Evolutionary conservation across 2,113 vertebrate species (phyloP), one percentile per base, ranked within the genome.

Genomic region (Vulpes ferrilata): DNA sequence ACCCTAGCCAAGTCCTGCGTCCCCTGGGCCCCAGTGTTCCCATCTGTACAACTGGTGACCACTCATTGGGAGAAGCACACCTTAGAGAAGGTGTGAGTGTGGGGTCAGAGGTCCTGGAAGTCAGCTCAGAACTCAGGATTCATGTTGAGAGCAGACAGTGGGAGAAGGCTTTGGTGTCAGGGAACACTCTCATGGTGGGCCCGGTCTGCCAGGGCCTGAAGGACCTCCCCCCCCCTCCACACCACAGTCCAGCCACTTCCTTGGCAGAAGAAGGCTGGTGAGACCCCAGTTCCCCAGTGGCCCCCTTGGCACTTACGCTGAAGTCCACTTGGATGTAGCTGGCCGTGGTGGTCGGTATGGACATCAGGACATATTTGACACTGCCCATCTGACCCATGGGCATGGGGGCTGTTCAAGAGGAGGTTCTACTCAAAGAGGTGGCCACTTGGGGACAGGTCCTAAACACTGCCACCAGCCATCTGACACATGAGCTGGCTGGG

Each of bases 241-340:
- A 43, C 7, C 32, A 35, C n/a, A 53, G 25, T 27, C 17, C 38
- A 62, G 59, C 55, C 90, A 3, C 35, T 30, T 27, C 43, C 25
- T 5, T 23, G 5, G n/a, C 2, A 16, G 57, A 27, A 60, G 48
- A 59, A 9, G 7, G 59, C 13, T 20, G 3, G 57, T 19, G 30
- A 30, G 79, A 32, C 23, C 11, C 48, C 82, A n/a, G 15, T 0
- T 11, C 7, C 8, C 62, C 3, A 25, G 4, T 1, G 57, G 73
- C 19, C 86, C 84, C 48, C 48, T 11, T 30, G 0, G 53, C 12
- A 30, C 98, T 97, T 91, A 99, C 99, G 48, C 82, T 96, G n/a
- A 99, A 96, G 95, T 96, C 97, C 84, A 99, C 85, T 59, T 95
- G 93, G 55, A 94, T 95, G 23, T 96, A 95, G 3, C 9, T 76